These are phyloP conservation scores for Chymomyza caudatula DNA, from an alignment of 2,888 invertebrate species.

Conservation along the genomic window DNA sequence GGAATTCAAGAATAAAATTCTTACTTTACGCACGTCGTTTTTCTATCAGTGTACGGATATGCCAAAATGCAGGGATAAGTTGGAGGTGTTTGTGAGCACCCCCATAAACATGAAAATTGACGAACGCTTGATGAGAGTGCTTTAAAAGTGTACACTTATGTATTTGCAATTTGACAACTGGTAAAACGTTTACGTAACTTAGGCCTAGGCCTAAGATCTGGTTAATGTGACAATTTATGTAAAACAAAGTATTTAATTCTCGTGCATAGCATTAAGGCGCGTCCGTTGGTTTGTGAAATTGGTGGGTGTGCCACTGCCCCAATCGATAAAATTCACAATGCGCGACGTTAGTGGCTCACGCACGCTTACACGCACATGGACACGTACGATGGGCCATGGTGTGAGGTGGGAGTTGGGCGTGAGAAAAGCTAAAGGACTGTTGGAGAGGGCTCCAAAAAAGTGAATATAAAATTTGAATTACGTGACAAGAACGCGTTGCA, in stretches of 20 bases:
- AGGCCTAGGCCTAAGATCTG: neutral
- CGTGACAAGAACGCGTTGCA: constrained; percentile 61
- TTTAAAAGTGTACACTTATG: neutral
- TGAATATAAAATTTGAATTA: constrained; percentile 70
- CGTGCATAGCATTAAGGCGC: constrained; percentile 16
- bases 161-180: neutral
- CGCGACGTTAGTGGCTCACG: constrained; percentile 2
- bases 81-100: too few species aligned
- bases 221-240: constrained; percentile 39
- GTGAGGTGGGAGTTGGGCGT: neutral
- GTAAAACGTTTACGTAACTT: neutral
- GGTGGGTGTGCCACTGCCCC: constrained; percentile 18
- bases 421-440: neutral
- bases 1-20: too few species aligned
- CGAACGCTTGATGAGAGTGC: too few species aligned
- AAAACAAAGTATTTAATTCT: constrained; percentile 47
- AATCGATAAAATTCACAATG: constrained; percentile 58
- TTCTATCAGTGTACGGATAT: too few species aligned
- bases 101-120: too few species aligned
- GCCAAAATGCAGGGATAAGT: too few species aligned
- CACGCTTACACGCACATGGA: constrained; percentile 28
- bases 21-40: too few species aligned
- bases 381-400: constrained; percentile 20
- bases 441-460: constrained; percentile 30
- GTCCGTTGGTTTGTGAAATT: neutral